Base-by-base conservation (phyloP, 2,888 invertebrate genomes). In the Serripes groenlandicus region DNA sequence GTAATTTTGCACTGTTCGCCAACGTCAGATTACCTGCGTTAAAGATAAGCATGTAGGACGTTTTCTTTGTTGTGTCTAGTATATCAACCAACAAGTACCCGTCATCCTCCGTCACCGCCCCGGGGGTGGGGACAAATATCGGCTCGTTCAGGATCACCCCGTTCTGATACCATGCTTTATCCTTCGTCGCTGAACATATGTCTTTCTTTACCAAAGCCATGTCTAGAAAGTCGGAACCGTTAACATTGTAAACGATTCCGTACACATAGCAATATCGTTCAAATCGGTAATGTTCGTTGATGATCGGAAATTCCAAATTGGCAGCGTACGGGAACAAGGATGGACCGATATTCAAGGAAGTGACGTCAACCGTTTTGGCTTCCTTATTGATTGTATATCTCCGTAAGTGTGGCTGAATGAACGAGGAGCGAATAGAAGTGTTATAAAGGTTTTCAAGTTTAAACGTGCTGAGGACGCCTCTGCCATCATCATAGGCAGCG, bases 61-160 rank as follows among this genome's bases (percentile, higher is more conserved):
- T 83, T 58, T 78, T 72, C 5, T 64, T 77, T 0, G 62, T 32
- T 3, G 90, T 90, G 71, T 93, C 90, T n/a, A 93, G 83, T 26
- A 92, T 85, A 2, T 92, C 86, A 42, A 90, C 77, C 18, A 93
- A 75, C n/a, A 93, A 78, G 18, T 92, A 75, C 0, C 93, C 93
- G 69, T 93, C 93, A 71, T 93, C 93, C 76, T 92, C 92, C 7
- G 18, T 28, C 9, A 23, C 78, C 0, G 79, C 91, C 15, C 77
- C 81, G 34, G 92, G 91, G 18, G 68, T 64, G 7, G 91, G 88
- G n/a, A 92, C 87, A 72, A 93, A 93, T 83, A 90, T 88, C 0
- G 92, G 89, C 79, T 93, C 93, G 49, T 82, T 84, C 9, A 91
- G 89, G 66, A 88, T 92, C 42, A 88, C 85, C n/a, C 87, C 69